A percentile compares a stretch with the other conserved stretches of the same genome.
Evolutionary conservation across 37 sponge, comb jelly and placozoan species (phyloP).

Genomic region (Oscarella lobularis): DNA sequence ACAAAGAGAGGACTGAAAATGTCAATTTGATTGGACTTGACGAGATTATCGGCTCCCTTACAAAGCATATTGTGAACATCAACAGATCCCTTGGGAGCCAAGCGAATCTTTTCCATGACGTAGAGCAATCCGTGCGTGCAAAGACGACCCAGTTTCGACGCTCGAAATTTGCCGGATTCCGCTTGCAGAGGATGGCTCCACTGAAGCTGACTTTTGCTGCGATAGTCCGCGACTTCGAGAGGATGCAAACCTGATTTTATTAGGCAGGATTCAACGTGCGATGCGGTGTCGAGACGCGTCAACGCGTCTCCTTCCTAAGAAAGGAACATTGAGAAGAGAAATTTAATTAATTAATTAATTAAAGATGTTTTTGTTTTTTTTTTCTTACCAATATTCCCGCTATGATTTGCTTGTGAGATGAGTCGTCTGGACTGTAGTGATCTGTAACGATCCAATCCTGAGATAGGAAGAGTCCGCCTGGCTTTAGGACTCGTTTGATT

Average conservation of each 20-base stretch:
- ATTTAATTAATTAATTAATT: neutral
- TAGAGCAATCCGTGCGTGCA: slow-evolving; percentile 23
- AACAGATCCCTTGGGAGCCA: slow-evolving; percentile 38
- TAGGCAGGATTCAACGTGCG: slow-evolving; percentile 5
- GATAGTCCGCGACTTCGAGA: slow-evolving; percentile 14
- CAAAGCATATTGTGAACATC: slow-evolving; percentile 27
- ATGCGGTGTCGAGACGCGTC: slow-evolving; percentile 15
- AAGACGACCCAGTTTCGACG: slow-evolving; percentile 26
- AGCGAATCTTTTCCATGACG: slow-evolving; percentile 21
- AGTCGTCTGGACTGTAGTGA: slow-evolving; percentile 28
- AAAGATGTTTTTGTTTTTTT: too few relatives aligned
- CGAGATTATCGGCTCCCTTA: slow-evolving; percentile 26
- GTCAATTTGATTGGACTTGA: slow-evolving; percentile 21
- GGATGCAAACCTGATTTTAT: slow-evolving; percentile 37
- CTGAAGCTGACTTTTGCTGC: slow-evolving; percentile 21
- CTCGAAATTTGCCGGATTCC: slow-evolving; percentile 25
- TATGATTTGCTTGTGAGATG: slow-evolving; percentile 31
- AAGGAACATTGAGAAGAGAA: neutral
- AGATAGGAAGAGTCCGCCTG: slow-evolving; percentile 38
- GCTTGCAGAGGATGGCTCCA: slow-evolving; percentile 16
- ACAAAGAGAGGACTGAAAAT: slow-evolving; percentile 63
- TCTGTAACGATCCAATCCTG: slow-evolving; percentile 48
- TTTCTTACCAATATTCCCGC: slow-evolving; percentile 29
- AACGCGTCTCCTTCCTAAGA: slow-evolving; percentile 40
- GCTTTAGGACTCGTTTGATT: slow-evolving; percentile 45